phyloP scores from a whole-genome alignment of 2,888 invertebrate genomes.

The Diplazon laetatorius region DNA sequence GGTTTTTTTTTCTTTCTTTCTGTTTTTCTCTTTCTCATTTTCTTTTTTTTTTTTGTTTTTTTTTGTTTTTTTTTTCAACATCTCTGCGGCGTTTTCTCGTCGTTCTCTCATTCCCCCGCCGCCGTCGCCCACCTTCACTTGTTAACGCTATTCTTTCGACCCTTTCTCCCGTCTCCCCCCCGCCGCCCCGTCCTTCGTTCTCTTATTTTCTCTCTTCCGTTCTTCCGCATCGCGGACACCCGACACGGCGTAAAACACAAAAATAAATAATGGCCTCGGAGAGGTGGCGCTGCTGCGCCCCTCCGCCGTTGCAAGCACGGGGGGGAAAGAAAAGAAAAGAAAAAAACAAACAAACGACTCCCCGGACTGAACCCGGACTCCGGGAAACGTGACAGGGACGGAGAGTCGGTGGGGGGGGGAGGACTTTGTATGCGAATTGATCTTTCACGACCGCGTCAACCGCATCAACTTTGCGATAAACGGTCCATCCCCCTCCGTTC shows the following conservation, averaged over 20 bases:
- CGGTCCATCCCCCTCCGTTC: conserved; percentile 19
- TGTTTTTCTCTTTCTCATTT: neutral
- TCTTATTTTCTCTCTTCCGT: conserved; percentile 51
- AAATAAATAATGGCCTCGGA: conserved; percentile 76
- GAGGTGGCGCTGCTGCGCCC: conserved; percentile 54
- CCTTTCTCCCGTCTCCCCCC: neutral
- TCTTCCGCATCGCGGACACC: conserved; percentile 60
- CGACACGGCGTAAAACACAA: conserved; percentile 73
- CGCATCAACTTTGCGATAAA: conserved; percentile 28
- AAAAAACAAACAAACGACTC: conserved; percentile 66
- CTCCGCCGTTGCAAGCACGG: conserved; percentile 31
- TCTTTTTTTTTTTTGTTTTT: conserved; percentile 10
- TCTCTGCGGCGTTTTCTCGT: conserved; percentile 59
- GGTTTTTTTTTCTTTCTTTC: conserved; percentile 23
- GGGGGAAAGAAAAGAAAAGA: too few species aligned
- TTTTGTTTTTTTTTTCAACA: conserved; percentile 45
- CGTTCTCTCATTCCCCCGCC: conserved; percentile 41
- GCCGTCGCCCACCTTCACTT: conserved; percentile 38
- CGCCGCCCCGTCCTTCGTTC: conserved; percentile 36
- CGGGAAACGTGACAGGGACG: conserved; percentile 24
- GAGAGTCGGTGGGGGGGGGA: too few species aligned
- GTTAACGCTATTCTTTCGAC: conserved; percentile 48
- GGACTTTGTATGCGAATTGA: conserved; percentile 48
- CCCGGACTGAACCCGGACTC: neutral
- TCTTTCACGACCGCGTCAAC: conserved; percentile 41